phyloP scores from a whole-genome alignment of 2,113 vertebrate genomes.

The Felis chaus region DNA sequence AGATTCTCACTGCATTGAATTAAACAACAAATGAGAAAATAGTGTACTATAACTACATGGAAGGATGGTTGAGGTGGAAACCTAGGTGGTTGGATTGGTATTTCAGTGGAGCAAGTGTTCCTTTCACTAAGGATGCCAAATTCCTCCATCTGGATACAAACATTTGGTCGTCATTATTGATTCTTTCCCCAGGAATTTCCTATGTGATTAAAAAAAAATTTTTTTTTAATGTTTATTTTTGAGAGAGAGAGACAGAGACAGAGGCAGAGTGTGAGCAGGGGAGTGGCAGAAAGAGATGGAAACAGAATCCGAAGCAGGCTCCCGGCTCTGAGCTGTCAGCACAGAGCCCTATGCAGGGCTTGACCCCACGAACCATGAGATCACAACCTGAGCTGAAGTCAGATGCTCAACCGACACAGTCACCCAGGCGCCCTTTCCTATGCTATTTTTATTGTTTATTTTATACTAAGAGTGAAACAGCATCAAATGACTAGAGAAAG shows the following conservation, averaged over 20 bases:
- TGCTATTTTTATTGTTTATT: not conserved
- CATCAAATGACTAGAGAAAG: not conserved
- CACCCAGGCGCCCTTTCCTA: no score
- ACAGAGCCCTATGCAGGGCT: no score
- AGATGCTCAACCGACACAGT: no score
- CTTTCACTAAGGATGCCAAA: not conserved
- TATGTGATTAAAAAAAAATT: no score
- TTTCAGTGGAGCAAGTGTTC: not conserved
- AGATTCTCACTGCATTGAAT: not conserved
- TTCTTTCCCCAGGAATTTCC: not conserved
- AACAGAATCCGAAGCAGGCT: no score
- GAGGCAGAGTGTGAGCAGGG: no score
- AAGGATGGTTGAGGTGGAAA: not conserved
- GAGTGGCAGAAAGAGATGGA: no score
- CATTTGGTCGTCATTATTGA: not conserved
- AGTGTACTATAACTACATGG: rapidly evolving
- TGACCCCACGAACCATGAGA: no score
- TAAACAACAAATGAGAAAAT: not conserved
- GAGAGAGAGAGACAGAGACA: no score
- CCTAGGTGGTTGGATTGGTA: not conserved
- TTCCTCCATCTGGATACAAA: not conserved
- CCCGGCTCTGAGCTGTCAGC: no score
- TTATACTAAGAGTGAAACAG: not conserved
- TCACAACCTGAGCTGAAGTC: no score
- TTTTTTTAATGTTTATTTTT: no score